Base-by-base conservation (phyloP, 64 coral and sea anemone genomes). In the Montipora efflorescens region DNA sequence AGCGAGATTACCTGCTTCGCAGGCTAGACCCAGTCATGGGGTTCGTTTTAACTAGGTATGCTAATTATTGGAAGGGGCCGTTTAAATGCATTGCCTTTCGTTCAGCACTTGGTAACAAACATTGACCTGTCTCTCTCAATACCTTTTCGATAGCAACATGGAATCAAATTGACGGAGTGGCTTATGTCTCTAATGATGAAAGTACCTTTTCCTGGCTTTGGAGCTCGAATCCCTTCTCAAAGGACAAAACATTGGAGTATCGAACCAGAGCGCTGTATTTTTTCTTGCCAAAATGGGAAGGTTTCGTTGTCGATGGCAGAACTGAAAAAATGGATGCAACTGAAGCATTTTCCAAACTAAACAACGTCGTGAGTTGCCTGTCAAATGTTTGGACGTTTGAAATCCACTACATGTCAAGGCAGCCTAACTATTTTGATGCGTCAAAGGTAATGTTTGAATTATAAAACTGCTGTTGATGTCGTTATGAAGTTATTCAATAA, bases 121-220 rank as follows among this genome's bases (percentile, higher is more conserved):
- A 10, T 10, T 55, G 52, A 55, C 3, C 10, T 66, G 10, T 66
- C 15, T 66, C 15, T 66, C 61, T 66, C 7, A 11, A 0, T 14
- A 66, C 15, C 3, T 59, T 61, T 28, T 4, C 52, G 0, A 15
- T 23, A 94, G 92, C 49, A 1, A 82, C 45, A 55, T 94, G 77
- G 74, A 36, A 94, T 82, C 92, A 94, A 14, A 81, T 89, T 66
- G 92, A 94, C 79, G 92, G 92, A 75, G 84, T 94, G 0, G 69
- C 88, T 11, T 94, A 94, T 67, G 76, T 83, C 0, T n/a, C 25
- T 7, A 21, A 21, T 8, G 47, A 68, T 47, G 18, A 43, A 18
- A 48, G 59, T 11, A 1, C 5, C 20, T 74, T 19, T 11, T 22
- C 51, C 4, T 47, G 28, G 7, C 0, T 80, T 28, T 28, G 28